phyloP scores from a whole-genome alignment of 2,888 invertebrate species.

The Aspidiotus destructor region DNA sequence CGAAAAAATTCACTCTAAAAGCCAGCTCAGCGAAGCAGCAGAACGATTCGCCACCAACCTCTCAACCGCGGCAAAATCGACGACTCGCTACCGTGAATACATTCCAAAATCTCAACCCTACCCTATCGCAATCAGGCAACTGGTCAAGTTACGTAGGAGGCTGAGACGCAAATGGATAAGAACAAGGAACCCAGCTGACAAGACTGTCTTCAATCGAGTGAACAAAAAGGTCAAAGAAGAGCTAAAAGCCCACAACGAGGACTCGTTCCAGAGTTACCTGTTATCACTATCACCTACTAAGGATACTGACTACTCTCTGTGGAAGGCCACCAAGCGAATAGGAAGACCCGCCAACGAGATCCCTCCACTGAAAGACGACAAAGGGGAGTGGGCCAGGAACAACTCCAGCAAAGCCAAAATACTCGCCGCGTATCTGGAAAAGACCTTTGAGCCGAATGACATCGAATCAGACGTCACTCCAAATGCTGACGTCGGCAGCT shows the following conservation, averaged over 20 bases:
- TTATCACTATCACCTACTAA: background rate
- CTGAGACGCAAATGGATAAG: constrained; percentile 12
- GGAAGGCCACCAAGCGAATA: constrained; percentile 7
- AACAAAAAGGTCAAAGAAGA: background rate
- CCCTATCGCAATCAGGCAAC: background rate
- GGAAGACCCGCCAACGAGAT: background rate
- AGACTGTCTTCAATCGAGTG: constrained; percentile 8
- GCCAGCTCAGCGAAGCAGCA: background rate
- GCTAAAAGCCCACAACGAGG: background rate
- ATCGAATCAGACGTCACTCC: too few species aligned
- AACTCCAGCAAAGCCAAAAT: background rate
- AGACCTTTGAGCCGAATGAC: too few species aligned
- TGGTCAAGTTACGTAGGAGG: constrained; percentile 1
- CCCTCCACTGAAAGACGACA: background rate
- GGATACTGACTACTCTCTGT: constrained; percentile 5
- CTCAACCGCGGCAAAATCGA: background rate
- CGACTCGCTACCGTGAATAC: background rate
- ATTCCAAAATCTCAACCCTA: background rate
- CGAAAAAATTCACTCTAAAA: background rate
- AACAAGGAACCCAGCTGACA: constrained; percentile 16
- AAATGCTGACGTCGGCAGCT: background rate
- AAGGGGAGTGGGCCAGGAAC: constrained; percentile 2
- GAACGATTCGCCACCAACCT: background rate
- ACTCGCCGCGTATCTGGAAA: constrained; percentile 5
- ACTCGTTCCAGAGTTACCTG: constrained; percentile 6